Percentiles rank a stretch among this genome's conserved stretches.
These are phyloP conservation scores for Trinectes maculatus DNA, from an alignment of 2,113 vertebrate genomes.

Conservation along the genomic window DNA sequence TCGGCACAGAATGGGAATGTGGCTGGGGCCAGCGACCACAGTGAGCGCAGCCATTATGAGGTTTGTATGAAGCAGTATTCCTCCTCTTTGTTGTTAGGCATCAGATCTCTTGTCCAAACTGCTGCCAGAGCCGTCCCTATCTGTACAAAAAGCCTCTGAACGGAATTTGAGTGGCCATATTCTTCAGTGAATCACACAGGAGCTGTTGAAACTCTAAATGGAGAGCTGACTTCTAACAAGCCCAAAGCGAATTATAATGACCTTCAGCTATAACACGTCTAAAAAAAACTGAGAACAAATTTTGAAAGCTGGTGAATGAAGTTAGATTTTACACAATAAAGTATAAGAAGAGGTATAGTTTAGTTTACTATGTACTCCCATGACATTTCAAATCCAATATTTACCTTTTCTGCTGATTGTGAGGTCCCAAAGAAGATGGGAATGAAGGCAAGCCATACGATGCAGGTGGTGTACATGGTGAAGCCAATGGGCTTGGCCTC, in stretches of 20 bases:
- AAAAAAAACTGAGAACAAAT: too few relatives aligned
- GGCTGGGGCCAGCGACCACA: conserved; percentile 28
- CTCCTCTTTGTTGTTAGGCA: conserved; percentile 37
- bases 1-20: conserved; percentile 9
- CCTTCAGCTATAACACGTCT: too few relatives aligned
- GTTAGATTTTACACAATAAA: too few relatives aligned
- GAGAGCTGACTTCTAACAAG: conserved; percentile 25
- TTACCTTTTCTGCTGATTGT: conserved; percentile 89
- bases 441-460: conserved; percentile 97
- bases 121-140: conserved; percentile 11
- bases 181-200: conserved; percentile 19
- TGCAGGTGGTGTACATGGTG: conserved; percentile 99
- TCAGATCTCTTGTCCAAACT: conserved; percentile 31
- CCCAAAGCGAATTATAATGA: not conserved
- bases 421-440: conserved; percentile 98
- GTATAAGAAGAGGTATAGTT: too few relatives aligned
- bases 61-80: conserved; percentile 23
- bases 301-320: too few relatives aligned
- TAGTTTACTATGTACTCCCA: too few relatives aligned
- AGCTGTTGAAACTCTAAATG: conserved; percentile 34
- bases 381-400: not conserved
- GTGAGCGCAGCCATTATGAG: conserved; percentile 34
- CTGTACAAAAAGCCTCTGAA: not conserved
- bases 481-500: conserved; percentile 98
- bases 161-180: conserved; percentile 48